Evolutionary conservation across 1,140 invertebrate species (phyloP).

Genomic region (Drosophila albomicans): DNA sequence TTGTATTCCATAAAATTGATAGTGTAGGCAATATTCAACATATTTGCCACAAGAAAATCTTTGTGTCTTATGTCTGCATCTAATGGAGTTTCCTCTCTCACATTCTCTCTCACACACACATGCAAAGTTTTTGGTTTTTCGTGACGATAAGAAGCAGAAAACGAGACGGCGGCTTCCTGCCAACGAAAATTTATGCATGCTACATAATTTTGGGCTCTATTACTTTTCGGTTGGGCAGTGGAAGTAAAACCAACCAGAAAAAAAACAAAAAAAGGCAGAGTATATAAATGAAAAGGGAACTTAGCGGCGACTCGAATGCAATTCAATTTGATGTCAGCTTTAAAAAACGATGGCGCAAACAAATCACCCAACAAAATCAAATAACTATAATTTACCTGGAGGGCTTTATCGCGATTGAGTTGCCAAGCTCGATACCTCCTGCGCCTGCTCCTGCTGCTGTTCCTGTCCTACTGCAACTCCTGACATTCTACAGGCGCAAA

Average conservation of each 20-base stretch:
- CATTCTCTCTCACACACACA: conserved; percentile 21
- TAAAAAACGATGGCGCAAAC: conserved; percentile 69
- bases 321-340: conserved; percentile 79
- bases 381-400: conserved; percentile 81
- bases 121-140: conserved; percentile 70
- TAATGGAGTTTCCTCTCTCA: conserved; percentile 65
- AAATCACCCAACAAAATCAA: conserved; percentile 81
- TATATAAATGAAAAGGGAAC: conserved; percentile 19
- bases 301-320: conserved; percentile 54
- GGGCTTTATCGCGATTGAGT: conserved; percentile 79
- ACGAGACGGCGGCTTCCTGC: conserved; percentile 72
- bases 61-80: conserved; percentile 55
- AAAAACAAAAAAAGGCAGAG: not conserved
- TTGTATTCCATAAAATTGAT: not conserved
- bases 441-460: conserved; percentile 8
- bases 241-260: conserved; percentile 12
- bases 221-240: conserved; percentile 59
- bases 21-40: conserved; percentile 31
- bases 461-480: conserved; percentile 19
- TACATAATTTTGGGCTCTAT: conserved; percentile 78
- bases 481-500: conserved; percentile 32
- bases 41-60: not conserved
- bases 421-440: conserved; percentile 39
- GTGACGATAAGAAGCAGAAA: conserved; percentile 72
- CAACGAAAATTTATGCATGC: conserved; percentile 77